A percentile compares a stretch with the other conserved stretches of the same genome.
Evolutionary conservation across 37 sponge, comb jelly and placozoan genomes (phyloP).

Genomic region (Diacarnus erythraeanus): DNA sequence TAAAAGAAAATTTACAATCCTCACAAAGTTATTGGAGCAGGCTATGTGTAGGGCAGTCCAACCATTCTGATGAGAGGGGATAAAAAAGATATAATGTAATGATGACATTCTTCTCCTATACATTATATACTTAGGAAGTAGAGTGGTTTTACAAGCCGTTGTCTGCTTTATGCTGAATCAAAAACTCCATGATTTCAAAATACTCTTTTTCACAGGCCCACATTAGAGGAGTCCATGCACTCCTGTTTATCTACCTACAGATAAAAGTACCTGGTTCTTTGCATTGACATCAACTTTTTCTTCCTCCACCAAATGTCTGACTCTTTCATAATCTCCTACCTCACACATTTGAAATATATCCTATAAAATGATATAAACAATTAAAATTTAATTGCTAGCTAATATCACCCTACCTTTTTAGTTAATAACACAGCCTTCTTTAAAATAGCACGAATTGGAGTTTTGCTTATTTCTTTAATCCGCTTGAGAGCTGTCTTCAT

Average conservation of each 20-base stretch:
- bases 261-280: too few species aligned
- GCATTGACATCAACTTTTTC: constrained; percentile 1
- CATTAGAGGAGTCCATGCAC: constrained; percentile 8
- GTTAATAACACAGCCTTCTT: too few species aligned
- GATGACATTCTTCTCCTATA: too few species aligned
- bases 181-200: constrained; percentile 4
- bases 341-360: not conserved
- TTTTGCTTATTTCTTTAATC: too few species aligned
- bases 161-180: not conserved
- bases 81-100: not conserved
- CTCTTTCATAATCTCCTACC: not conserved
- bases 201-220: not conserved
- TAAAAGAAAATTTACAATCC: constrained; percentile 6
- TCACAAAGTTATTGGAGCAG: not conserved
- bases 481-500: too few species aligned
- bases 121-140: not conserved
- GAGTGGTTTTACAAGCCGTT: not conserved
- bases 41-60: constrained; percentile 14
- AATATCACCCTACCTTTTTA: not conserved
- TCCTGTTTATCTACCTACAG: too few species aligned
- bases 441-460: too few species aligned
- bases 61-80: not conserved
- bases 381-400: too few species aligned
- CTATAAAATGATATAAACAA: not conserved
- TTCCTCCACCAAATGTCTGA: not conserved